These are phyloP conservation scores for Hemithea aestivaria DNA, from an alignment of 2,888 invertebrate species.

Conservation along the genomic window DNA sequence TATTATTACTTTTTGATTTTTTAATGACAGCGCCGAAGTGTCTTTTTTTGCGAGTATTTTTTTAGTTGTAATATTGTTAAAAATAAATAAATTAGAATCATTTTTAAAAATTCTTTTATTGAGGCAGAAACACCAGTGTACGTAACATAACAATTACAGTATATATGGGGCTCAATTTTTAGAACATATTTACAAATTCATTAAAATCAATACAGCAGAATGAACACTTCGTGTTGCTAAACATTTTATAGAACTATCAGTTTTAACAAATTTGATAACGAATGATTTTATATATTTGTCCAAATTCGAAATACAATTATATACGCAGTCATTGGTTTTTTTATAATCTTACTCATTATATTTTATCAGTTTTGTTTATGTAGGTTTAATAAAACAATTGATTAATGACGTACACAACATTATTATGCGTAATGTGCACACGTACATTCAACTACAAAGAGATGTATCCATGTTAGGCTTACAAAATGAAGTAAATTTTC, in stretches of 20 bases:
- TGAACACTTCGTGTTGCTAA: conserved; percentile 32
- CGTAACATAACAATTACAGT: conserved; percentile 51
- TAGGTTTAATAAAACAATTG: too few species aligned
- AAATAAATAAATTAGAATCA: conserved; percentile 21
- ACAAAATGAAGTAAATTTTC: too few species aligned
- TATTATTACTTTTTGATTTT: too few species aligned
- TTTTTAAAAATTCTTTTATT: conserved; percentile 65
- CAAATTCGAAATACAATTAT: neutral
- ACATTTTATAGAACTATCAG: conserved; percentile 21
- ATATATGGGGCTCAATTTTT: conserved; percentile 37
- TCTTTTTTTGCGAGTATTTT: neutral
- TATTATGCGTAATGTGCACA: too few species aligned
- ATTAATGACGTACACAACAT: too few species aligned
- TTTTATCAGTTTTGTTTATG: too few species aligned
- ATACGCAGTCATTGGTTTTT: too few species aligned
- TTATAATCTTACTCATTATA: too few species aligned
- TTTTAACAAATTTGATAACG: conserved; percentile 7
- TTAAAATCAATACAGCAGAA: conserved; percentile 17
- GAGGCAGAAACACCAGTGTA: conserved; percentile 61
- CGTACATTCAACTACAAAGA: too few species aligned
- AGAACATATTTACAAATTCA: conserved; percentile 35
- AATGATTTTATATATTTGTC: conserved; percentile 2
- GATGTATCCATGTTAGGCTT: too few species aligned
- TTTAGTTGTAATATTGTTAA: conserved; percentile 8
- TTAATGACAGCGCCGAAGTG: too few species aligned